Evolutionary conservation across 2,888 invertebrate genomes (phyloP).

Genomic region (Himalopsyche japonica): DNA sequence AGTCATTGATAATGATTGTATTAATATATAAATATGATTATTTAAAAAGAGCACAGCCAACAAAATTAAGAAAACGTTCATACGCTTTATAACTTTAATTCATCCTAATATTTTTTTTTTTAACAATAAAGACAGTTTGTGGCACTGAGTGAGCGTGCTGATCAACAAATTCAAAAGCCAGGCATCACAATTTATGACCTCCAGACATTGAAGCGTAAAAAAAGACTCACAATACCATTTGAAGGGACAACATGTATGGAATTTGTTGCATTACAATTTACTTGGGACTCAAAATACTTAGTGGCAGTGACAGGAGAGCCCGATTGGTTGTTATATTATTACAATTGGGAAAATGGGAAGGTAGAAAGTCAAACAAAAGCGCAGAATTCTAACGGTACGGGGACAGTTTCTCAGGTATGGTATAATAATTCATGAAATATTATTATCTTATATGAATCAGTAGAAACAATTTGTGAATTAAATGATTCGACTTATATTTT

Average conservation of each 20-base stretch:
- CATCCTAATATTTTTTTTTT: too few relatives aligned
- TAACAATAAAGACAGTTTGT: constrained; percentile 62
- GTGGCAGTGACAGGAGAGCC: constrained; percentile 81
- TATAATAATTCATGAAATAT: too few relatives aligned
- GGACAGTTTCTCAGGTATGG: constrained; percentile 63
- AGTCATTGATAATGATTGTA: too few relatives aligned
- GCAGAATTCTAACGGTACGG: constrained; percentile 69
- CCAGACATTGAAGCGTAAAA: constrained; percentile 68
- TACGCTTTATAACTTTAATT: too few relatives aligned
- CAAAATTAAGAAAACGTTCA: too few relatives aligned
- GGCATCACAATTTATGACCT: constrained; percentile 74
- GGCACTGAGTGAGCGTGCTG: constrained; percentile 66
- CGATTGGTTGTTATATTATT: constrained; percentile 79
- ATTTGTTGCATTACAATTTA: constrained; percentile 76
- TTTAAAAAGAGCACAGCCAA: too few relatives aligned
- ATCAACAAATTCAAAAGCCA: constrained; percentile 66
- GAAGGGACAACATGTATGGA: constrained; percentile 63
- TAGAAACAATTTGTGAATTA: too few relatives aligned
- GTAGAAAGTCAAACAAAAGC: constrained; percentile 75
- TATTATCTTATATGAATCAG: too few relatives aligned
- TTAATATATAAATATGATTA: too few relatives aligned
- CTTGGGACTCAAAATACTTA: constrained; percentile 79
- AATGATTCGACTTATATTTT: too few relatives aligned
- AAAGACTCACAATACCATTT: constrained; percentile 67
- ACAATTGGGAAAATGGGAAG: constrained; percentile 82